Evolutionary conservation across 2,797 vertebrate genomes (phyloP).

Genomic region (Apogon talboti): DNA sequence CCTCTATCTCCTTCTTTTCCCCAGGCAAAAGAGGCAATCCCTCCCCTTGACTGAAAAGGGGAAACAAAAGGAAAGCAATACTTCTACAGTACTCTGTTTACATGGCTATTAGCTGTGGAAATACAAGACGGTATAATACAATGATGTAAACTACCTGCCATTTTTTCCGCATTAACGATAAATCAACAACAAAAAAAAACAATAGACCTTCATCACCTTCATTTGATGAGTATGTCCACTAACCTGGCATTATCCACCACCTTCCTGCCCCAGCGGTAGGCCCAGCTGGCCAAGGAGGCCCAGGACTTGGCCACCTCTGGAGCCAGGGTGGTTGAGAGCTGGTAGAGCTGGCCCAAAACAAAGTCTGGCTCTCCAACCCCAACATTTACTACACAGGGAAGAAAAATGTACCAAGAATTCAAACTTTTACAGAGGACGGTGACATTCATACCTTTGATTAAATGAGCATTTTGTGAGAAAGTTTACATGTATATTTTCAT

Average conservation of each 20-base stretch:
- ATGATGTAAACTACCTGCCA: not conserved
- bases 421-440: not conserved
- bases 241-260: constrained; percentile 99
- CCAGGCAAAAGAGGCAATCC: constrained; percentile 92
- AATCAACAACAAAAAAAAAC: not conserved
- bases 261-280: constrained; percentile 98
- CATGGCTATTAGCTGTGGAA: not conserved
- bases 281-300: constrained; percentile 97
- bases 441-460: too few species aligned
- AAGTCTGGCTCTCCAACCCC: constrained; percentile 98
- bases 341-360: constrained; percentile 95
- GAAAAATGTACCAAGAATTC: not conserved
- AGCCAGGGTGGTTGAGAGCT: constrained; percentile 93
- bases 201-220: not conserved
- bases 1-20: constrained; percentile 94
- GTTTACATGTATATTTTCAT: too few species aligned
- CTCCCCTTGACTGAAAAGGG: constrained; percentile 91
- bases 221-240: constrained; percentile 34
- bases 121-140: not conserved
- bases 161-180: not conserved
- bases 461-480: too few species aligned
- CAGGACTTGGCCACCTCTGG: constrained; percentile 99
- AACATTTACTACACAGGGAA: constrained; percentile 87
- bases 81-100: not conserved
- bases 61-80: not conserved